Conservation (phyloP, 2,797 vertebrate genomes). For the Eulemur mongoz region DNA sequence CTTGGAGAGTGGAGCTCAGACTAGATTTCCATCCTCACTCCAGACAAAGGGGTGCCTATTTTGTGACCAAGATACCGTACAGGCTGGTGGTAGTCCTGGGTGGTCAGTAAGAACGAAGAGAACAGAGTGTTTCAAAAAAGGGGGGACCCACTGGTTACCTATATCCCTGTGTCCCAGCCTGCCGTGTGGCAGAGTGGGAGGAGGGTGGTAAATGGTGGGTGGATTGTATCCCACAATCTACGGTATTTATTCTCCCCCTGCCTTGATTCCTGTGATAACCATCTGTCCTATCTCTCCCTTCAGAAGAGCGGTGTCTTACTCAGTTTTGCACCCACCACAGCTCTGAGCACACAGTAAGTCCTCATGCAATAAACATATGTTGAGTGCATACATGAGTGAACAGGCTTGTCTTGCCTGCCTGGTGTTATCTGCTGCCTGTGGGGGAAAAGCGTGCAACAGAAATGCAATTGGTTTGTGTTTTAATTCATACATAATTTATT, state of each 20-base stretch:
- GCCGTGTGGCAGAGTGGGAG: neutral
- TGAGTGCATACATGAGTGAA: neutral
- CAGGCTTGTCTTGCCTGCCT: neutral
- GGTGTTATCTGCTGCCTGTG: neutral
- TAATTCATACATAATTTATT: slow-evolving; percentile 42
- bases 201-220: neutral
- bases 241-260: neutral
- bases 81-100: neutral
- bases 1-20: neutral
- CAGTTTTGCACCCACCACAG: neutral
- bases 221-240: neutral
- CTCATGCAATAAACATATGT: neutral
- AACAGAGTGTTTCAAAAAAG: neutral
- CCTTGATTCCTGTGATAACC: neutral
- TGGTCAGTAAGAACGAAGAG: neutral
- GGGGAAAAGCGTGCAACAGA: neutral
- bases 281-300: neutral
- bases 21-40: neutral
- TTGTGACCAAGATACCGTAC: neutral
- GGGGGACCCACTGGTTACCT: neutral
- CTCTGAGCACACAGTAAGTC: neutral
- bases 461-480: neutral
- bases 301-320: neutral
- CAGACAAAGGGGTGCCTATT: neutral
- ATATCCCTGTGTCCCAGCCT: neutral